phyloP scores from a whole-genome alignment of 2,888 invertebrate species.

The Beris chalybata region DNA sequence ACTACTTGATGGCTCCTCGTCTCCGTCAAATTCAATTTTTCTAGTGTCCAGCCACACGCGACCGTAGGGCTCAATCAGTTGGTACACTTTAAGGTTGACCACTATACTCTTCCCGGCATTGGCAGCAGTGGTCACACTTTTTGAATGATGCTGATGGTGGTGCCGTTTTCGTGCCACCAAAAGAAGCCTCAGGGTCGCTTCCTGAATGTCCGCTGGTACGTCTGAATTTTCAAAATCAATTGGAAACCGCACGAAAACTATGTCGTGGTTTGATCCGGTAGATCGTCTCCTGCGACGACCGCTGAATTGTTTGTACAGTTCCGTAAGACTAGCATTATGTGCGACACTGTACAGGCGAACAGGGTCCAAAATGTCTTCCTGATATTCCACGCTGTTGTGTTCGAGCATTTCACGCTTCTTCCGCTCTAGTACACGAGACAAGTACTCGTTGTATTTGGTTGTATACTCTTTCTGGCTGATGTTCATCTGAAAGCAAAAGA shows the following conservation, averaged over 20 bases:
- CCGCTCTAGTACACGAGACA: conserved; percentile 55
- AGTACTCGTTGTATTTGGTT: conserved; percentile 64
- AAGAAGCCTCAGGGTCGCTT: conserved; percentile 51
- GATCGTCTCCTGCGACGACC: not conserved
- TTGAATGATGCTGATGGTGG: conserved; percentile 10
- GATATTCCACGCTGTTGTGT: conserved; percentile 14
- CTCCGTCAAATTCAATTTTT: conserved; percentile 50
- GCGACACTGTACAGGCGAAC: conserved; percentile 44
- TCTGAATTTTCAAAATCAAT: conserved; percentile 23
- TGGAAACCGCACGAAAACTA: conserved; percentile 35
- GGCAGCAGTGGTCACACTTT: conserved; percentile 13
- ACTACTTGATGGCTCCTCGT: conserved; percentile 45
- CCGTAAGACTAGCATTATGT: conserved; percentile 29
- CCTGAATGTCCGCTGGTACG: conserved; percentile 46
- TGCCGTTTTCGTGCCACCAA: conserved; percentile 47
- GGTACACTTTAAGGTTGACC: conserved; percentile 47
- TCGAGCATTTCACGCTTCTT: conserved; percentile 41
- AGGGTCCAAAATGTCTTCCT: conserved; percentile 31
- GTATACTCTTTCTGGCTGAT: conserved; percentile 67
- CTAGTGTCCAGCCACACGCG: conserved; percentile 52
- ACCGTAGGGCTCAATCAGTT: conserved; percentile 45
- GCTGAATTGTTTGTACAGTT: not conserved
- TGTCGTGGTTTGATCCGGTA: conserved; percentile 8
- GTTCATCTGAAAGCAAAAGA: conserved; percentile 60
- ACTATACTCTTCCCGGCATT: not conserved